Evolutionary conservation across 1,140 invertebrate genomes (phyloP).

Genomic region (Ceratosolen fusciceps): DNA sequence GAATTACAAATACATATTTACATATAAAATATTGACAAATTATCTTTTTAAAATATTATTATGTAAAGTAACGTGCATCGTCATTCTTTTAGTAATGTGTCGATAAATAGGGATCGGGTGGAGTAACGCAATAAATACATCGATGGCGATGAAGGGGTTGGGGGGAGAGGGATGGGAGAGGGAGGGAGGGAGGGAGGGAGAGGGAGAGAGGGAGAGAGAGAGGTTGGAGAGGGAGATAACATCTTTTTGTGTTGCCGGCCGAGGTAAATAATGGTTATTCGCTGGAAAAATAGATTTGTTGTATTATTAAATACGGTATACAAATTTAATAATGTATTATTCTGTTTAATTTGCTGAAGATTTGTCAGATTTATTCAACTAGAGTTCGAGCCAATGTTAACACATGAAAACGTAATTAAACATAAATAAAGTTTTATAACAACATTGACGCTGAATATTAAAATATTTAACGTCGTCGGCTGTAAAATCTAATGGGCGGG

Average conservation of each 20-base stretch:
- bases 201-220: too few relatives aligned
- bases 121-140: not conserved
- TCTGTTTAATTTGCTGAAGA: not conserved
- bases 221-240: too few relatives aligned
- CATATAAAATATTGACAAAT: constrained; percentile 26
- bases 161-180: too few relatives aligned
- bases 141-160: not conserved
- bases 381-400: not conserved
- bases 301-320: not conserved
- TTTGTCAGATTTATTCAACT: not conserved
- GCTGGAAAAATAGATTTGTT: not conserved
- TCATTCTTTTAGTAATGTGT: not conserved
- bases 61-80: constrained; percentile 1
- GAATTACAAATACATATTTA: constrained; percentile 20
- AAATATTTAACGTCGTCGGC: too few relatives aligned
- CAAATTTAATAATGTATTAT: not conserved
- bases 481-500: too few relatives aligned
- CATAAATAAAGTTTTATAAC: not conserved
- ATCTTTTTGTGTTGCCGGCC: not conserved
- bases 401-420: not conserved
- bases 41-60: constrained; percentile 20
- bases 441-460: not conserved
- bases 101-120: not conserved
- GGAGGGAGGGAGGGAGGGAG: too few relatives aligned
- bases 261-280: not conserved